Base-by-base conservation (phyloP, 2,888 invertebrate species). In the Watsonalla cultraria region DNA sequence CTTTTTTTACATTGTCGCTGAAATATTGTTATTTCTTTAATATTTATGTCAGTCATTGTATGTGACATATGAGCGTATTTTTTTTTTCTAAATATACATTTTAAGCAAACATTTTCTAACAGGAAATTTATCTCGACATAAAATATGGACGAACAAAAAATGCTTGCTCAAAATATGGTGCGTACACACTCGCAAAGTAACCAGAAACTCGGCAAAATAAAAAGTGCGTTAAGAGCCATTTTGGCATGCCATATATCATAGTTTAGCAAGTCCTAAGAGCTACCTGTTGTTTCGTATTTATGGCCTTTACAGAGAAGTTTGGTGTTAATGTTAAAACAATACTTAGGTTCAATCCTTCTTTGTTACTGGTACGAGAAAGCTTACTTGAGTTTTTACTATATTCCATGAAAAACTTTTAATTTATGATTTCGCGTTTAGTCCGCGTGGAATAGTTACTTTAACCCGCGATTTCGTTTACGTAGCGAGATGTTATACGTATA, bases 241-340 rank as follows among this genome's bases (percentile, higher is more conserved):
- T 67, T 70, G 42, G 74, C 72, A 64, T 61, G 68, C 76, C 70
- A 76, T 76, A 77, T 76, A 74, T 76, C 78, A 76, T 77, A 76
- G 78, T 76, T 76, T 74, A 77, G 74, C 5, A 74, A 74, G 74
- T 77, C 62, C 68, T 69, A 75, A 72, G 72, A 70, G 64, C 66
- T 69, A 66, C 71, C 66, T 67, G 71, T 73, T 76, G 72, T 76
- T 72, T 67, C 65, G 61, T 71, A 71, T 72, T 74, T 74, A 73
- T 74, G 66, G 66, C 70, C 72, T 68, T 65, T 64, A 62, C 67
- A 8, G 14, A 68, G 61, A 65, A 62, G 65, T 60, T 59, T 59
- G 56, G 6, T 15, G 35, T 35, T 42, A 42, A 42, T 42, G 42
- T 11, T 42, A 42, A 42, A 42, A 42, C 42, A 42, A 42, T 42